Percentiles rank a stretch among this genome's conserved stretches.
Conservation (phyloP, 1,140 invertebrate species). For the Akabosia matsudoensis region DNA sequence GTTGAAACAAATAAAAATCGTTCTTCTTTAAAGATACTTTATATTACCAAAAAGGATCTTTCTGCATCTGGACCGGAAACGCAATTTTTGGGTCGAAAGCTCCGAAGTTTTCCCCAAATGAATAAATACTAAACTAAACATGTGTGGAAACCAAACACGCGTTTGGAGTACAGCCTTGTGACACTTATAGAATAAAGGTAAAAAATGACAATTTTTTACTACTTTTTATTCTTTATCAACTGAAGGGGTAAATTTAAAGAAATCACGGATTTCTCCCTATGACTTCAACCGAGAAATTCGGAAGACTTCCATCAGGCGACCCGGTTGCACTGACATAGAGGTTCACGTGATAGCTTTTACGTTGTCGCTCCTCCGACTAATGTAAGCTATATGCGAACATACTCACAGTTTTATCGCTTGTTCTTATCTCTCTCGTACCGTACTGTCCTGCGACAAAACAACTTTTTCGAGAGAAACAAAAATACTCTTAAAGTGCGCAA, state of each 20-base stretch:
- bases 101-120: conserved; percentile 41
- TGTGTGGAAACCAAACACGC: neutral
- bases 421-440: neutral
- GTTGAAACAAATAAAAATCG: too few relatives aligned
- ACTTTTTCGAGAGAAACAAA: too few relatives aligned
- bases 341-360: too few relatives aligned
- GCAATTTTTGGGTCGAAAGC: conserved; percentile 44
- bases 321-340: too few relatives aligned
- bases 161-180: neutral
- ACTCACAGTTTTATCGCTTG: neutral
- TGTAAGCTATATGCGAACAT: neutral
- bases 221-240: neutral
- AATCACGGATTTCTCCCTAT: neutral
- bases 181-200: neutral
- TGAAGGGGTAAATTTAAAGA: neutral
- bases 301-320: too few relatives aligned
- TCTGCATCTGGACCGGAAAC: conserved; percentile 47
- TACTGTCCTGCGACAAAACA: neutral
- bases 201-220: neutral
- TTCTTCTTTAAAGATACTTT: neutral
- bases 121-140: neutral
- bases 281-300: too few relatives aligned
- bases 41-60: neutral
- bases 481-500: neutral
- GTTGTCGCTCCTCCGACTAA: too few relatives aligned